Conservation (phyloP, 2,888 invertebrate genomes). For the Tribolium freemani region DNA sequence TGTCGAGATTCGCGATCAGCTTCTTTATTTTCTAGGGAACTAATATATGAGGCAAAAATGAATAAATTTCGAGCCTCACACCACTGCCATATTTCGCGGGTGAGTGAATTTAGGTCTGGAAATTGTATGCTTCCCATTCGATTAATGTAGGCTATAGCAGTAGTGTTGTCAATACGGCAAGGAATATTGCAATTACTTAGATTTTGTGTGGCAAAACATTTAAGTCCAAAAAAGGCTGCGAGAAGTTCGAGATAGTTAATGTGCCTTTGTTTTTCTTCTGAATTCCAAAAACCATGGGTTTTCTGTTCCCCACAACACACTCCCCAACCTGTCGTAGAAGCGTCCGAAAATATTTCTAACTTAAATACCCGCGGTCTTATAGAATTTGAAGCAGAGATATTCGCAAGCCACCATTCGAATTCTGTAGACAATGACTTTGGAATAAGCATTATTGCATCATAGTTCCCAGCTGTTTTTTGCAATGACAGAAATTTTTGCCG, state of each 20-base stretch:
- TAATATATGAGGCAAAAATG: no score
- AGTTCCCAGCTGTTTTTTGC: conserved; percentile 17
- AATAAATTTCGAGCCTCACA: no score
- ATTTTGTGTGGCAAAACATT: no score
- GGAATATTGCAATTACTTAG: conserved; percentile 36
- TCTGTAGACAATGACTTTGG: neutral
- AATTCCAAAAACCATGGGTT: neutral
- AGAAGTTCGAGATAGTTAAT: no score
- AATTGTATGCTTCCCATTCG: conserved; percentile 27
- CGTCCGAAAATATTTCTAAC: conserved; percentile 20
- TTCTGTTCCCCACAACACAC: neutral
- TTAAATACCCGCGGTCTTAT: neutral
- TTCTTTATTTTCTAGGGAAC: neutral
- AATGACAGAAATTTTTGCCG: conserved; percentile 39
- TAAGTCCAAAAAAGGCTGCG: no score
- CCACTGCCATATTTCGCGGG: no score
- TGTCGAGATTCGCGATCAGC: conserved; percentile 18
- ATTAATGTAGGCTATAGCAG: conserved; percentile 52
- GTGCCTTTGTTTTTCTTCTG: no score
- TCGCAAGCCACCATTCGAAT: conserved; percentile 11
- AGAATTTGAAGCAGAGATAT: neutral
- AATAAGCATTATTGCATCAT: conserved; percentile 13
- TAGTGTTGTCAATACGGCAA: conserved; percentile 52
- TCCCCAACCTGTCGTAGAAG: conserved; percentile 19
- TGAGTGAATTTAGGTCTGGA: no score